Evolutionary conservation across 2,113 vertebrate genomes (phyloP), one percentile per base, ranked within the genome.

Genomic region (Pithys albifrons): DNA sequence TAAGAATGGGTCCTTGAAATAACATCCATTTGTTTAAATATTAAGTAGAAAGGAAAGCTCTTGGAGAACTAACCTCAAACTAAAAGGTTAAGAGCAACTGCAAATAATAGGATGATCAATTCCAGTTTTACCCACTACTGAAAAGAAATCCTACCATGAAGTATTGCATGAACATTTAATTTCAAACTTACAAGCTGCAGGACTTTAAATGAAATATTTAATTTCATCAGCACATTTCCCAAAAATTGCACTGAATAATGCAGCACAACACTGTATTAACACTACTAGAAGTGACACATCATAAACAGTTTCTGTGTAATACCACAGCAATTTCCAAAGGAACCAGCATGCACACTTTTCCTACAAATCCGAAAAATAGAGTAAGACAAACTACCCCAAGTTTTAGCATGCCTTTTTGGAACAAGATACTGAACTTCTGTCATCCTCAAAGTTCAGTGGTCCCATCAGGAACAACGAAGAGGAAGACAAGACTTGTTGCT

Each of bases 231-330:
- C 5, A 11, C 1, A 0, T 71, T 84, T 72, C 75, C 58, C 67
- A 79, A 79, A 72, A 74, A 79, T 72, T 58, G 61, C 65, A 81
- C 79, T 94, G 85, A 92, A 94, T 96, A 96, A 94, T 89, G 95
- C 88, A 91, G 80, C 2, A 33, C 12, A 75, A 57, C 3, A 2
- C 74, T 79, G 55, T 48, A 88, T 55, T 76, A 93, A 89, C 82
- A 72, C 65, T 58, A 35, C 35, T 28, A 37, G 28, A 84, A 91
- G 39, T 65, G 91, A 92, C 69, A 94, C 2, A 3, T 48, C 74
- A 82, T 29, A 59, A 93, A 80, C 55, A 58, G 51, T 43, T 93
- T 71, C 55, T 66, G 39, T 67, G 66, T 64, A 73, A 78, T 31
- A 54, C 28, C 31, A 72, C 18, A 58, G 89, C 58, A 66, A 73